phyloP scores from a whole-genome alignment of 1,140 invertebrate genomes.

The Leguminivora glycinivorella region DNA sequence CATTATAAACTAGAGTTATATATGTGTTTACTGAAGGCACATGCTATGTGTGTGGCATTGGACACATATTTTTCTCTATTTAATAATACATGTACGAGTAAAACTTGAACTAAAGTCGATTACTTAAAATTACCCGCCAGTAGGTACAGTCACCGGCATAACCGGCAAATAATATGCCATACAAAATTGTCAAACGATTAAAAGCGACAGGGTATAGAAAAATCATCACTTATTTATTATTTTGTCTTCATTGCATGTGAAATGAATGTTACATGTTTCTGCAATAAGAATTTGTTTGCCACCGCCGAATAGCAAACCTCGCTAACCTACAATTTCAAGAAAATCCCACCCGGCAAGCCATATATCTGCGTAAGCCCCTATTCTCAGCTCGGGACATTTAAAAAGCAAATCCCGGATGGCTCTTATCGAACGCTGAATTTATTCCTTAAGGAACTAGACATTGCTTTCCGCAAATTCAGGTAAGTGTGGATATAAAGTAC shows the following conservation, averaged over 20 bases:
- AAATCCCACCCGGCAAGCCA: conserved; percentile 10
- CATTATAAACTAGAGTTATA: too few relatives aligned
- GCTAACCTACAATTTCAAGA: conserved; percentile 9
- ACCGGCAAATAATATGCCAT: too few relatives aligned
- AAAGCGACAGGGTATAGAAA: too few relatives aligned
- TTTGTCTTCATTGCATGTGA: neutral
- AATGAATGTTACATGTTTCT: neutral
- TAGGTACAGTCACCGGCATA: too few relatives aligned
- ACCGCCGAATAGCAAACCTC: neutral
- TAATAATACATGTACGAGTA: too few relatives aligned
- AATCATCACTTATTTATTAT: neutral
- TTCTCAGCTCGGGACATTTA: conserved; percentile 9
- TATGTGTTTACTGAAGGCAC: too few relatives aligned
- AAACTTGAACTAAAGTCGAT: too few relatives aligned
- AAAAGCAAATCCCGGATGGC: conserved; percentile 16
- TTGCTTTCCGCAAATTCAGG: neutral
- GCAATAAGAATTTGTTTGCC: neutral
- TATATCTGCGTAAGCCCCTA: conserved; percentile 14
- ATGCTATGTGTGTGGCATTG: too few relatives aligned
- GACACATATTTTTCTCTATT: too few relatives aligned
- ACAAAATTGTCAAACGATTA: too few relatives aligned
- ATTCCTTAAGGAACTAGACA: conserved; percentile 10
- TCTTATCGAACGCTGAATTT: conserved; percentile 11
- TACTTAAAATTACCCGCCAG: too few relatives aligned
- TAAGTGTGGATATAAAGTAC: neutral